Evolutionary conservation across 2,797 vertebrate genomes (phyloP).

Genomic region (Hirundo rustica): DNA sequence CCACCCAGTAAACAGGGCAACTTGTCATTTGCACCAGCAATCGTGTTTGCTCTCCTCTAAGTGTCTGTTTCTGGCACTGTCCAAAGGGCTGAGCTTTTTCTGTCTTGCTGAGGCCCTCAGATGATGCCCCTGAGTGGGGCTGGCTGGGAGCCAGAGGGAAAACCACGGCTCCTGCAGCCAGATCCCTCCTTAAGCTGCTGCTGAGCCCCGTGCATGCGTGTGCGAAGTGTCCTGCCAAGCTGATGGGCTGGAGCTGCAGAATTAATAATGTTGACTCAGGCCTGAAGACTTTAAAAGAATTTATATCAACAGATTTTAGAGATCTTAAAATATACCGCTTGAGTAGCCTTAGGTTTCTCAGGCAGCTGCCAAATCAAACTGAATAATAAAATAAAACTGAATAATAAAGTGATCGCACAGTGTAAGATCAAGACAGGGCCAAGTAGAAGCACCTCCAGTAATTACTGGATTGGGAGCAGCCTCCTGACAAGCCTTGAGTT

Average conservation of each 20-base stretch:
- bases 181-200: neutral
- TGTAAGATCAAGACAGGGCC: constrained; percentile 69
- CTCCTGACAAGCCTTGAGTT: constrained; percentile 50
- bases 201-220: neutral
- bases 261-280: constrained; percentile 73
- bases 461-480: constrained; percentile 70
- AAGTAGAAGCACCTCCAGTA: constrained; percentile 71
- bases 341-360: constrained; percentile 74
- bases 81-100: neutral
- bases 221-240: constrained; percentile 16
- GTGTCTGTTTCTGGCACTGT: neutral
- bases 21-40: neutral
- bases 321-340: constrained; percentile 73
- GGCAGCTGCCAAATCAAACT: constrained; percentile 76
- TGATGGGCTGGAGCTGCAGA: constrained; percentile 59
- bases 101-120: neutral
- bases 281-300: constrained; percentile 65
- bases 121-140: neutral
- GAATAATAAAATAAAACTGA: constrained; percentile 77
- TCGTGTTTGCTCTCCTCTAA: neutral
- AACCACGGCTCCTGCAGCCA: neutral
- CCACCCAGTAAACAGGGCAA: neutral
- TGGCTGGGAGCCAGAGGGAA: neutral
- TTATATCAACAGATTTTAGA: constrained; percentile 76
- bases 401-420: constrained; percentile 71